phyloP scores from a whole-genome alignment of 2,888 invertebrate genomes.

The Cephus spinipes region DNA sequence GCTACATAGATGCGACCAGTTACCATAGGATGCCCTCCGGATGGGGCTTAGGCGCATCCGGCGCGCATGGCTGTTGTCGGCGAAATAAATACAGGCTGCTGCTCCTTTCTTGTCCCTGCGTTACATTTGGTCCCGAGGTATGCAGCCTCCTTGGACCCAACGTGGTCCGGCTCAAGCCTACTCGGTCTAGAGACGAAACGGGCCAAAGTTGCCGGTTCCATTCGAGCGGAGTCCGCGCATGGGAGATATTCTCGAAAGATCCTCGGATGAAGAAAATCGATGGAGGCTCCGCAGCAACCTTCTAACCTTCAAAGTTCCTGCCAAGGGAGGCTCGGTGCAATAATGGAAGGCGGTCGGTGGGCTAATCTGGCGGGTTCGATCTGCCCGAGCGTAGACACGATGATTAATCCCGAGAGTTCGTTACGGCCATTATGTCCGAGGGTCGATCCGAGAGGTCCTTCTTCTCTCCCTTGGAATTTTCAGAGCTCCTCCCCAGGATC shows the following conservation, averaged over 20 bases:
- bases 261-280: too few relatives aligned
- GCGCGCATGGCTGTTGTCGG: constrained; percentile 5
- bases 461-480: not conserved
- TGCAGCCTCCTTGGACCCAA: too few relatives aligned
- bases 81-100: constrained; percentile 5
- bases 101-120: too few relatives aligned
- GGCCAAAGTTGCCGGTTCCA: too few relatives aligned
- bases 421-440: not conserved
- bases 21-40: not conserved
- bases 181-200: too few relatives aligned
- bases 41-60: constrained; percentile 6
- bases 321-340: too few relatives aligned
- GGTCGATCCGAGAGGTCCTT: not conserved
- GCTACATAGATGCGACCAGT: not conserved
- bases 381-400: constrained; percentile 2
- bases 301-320: too few relatives aligned
- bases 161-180: too few relatives aligned
- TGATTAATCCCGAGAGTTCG: constrained; percentile 3
- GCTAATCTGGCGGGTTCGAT: not conserved
- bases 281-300: too few relatives aligned
- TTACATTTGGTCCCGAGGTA: too few relatives aligned
- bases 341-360: not conserved
- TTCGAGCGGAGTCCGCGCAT: too few relatives aligned
- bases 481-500: not conserved
- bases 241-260: too few relatives aligned